Evolutionary conservation across 1,140 invertebrate species (phyloP).

Genomic region (Drosophila saltans): DNA sequence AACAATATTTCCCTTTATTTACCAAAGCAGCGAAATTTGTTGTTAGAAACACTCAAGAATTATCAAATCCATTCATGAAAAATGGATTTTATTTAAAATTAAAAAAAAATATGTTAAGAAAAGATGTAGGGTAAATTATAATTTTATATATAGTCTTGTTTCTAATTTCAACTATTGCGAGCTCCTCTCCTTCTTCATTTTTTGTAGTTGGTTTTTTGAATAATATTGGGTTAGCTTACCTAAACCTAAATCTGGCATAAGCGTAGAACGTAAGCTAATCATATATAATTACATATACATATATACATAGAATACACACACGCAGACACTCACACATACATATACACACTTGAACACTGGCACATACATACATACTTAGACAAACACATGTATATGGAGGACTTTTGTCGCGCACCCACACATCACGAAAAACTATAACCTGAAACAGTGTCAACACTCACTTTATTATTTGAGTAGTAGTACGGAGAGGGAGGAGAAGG

Average conservation of each 20-base stretch:
- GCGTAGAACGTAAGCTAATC: slow-evolving; percentile 45
- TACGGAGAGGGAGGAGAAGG: neutral
- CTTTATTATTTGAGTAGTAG: slow-evolving; percentile 27
- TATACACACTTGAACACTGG: neutral
- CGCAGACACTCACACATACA: slow-evolving; percentile 16
- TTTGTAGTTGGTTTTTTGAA: slow-evolving; percentile 2
- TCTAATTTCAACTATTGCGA: neutral
- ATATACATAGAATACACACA: slow-evolving; percentile 54
- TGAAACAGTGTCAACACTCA: slow-evolving; percentile 50
- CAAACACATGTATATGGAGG: neutral
- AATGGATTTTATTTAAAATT: too few species aligned
- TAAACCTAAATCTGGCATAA: slow-evolving; percentile 40
- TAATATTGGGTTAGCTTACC: slow-evolving; percentile 24
- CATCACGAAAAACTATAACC: slow-evolving; percentile 13
- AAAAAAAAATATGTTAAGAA: too few species aligned
- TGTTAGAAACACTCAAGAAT: too few species aligned
- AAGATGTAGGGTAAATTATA: neutral
- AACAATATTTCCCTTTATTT: too few species aligned
- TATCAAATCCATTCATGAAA: too few species aligned
- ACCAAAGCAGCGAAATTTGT: too few species aligned
- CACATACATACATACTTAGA: neutral
- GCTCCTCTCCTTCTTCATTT: slow-evolving; percentile 11
- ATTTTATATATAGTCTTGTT: neutral
- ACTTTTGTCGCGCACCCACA: slow-evolving; percentile 10
- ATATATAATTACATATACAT: slow-evolving; percentile 47